Evolutionary conservation across 2,888 invertebrate species (phyloP), one percentile per base, ranked within the genome.

Genomic region (Drosophila mettleri): DNA sequence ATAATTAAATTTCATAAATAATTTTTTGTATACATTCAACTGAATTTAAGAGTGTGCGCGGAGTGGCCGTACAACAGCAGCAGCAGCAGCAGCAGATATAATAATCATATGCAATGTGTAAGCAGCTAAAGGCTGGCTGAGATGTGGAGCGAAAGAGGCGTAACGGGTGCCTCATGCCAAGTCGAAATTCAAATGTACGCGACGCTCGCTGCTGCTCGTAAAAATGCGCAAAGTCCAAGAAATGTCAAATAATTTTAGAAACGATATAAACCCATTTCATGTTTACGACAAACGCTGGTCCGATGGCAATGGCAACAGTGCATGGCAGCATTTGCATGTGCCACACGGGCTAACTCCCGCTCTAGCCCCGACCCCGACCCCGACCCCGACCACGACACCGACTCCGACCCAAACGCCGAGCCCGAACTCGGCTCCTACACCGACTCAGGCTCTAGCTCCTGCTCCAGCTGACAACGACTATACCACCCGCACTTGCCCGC

Each of bases 181-280:
- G 71, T 60, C 55, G 51, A 58, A 46, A 68, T 69, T 70, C 64
- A 69, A 73, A 78, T 70, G 63, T 68, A 59, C 72, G 64, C 74
- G 67, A 53, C 52, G 52, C 39, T 52, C 43, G 64, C 66, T 84
- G 69, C 62, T 63, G 73, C 88, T 89, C 87, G 86, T 89, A 88
- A 89, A 89, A 86, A 86, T 82, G 84, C 72, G 79, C 80, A 83
- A 74, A 86, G 85, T 86, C 83, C 89, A 90, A 90, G 90, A 89
- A 88, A 84, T 89, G 89, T 90, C 90, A 90, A 90, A 90, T 90
- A 91, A 89, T 90, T 90, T 89, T 86, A 86, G 89, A 86, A 83
- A 78, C 86, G 86, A 89, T 89, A 89, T 86, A 89, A 90, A 78
- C 91, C 90, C 91, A 90, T 90, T 90, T 90, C 90, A 81, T 90